Conservation (phyloP, 2,888 invertebrate species). For the Leucania comma region DNA sequence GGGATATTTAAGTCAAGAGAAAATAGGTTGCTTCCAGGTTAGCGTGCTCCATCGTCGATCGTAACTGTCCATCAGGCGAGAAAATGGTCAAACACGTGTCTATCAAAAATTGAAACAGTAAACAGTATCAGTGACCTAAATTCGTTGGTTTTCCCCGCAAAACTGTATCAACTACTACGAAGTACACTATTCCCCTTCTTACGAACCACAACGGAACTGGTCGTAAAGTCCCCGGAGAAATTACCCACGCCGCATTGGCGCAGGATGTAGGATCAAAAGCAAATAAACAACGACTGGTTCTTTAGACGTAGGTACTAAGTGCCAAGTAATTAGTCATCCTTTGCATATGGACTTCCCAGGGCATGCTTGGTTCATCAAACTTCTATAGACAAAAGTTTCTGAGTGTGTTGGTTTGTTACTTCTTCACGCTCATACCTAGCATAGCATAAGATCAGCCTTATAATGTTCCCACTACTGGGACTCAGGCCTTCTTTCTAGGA, state of each 20-base stretch:
- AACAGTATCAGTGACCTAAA: constrained; percentile 3
- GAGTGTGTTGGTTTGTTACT: too few species aligned
- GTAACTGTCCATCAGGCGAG: too few species aligned
- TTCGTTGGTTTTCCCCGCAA: constrained; percentile 12
- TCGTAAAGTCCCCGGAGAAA: constrained; percentile 25
- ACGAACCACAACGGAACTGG: neutral
- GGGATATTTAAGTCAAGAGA: too few species aligned
- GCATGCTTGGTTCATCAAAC: neutral
- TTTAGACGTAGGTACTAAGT: neutral
- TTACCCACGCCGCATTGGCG: neutral
- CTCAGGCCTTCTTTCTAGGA: too few species aligned
- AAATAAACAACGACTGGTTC: constrained; percentile 6
- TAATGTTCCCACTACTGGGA: too few species aligned
- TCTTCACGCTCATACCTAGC: too few species aligned
- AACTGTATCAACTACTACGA: neutral
- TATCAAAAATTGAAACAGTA: too few species aligned
- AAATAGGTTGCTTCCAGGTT: too few species aligned
- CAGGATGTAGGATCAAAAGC: constrained; percentile 10
- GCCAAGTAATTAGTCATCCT: constrained; percentile 16
- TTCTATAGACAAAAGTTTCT: too few species aligned
- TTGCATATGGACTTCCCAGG: neutral
- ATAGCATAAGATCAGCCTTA: too few species aligned
- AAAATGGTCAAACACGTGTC: too few species aligned
- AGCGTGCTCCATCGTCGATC: too few species aligned
- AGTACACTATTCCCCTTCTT: neutral